Conservation (phyloP, 2,113 vertebrate species). For the Circaetus cinerascens region DNA sequence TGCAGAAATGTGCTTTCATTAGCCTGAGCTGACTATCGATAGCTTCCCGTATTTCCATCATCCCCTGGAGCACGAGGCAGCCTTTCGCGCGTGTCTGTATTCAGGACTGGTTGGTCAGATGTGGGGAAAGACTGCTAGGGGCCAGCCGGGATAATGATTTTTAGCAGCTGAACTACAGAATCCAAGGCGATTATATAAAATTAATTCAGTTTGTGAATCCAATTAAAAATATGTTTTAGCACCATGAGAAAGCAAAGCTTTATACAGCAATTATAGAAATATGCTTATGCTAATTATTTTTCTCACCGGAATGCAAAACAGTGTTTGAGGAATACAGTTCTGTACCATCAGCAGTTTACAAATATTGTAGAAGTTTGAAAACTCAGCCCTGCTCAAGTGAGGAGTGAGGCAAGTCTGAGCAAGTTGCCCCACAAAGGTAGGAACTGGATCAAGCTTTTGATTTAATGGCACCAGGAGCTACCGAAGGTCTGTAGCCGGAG, state of each 20-base stretch:
- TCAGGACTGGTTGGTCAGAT: not conserved
- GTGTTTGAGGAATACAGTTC: not conserved
- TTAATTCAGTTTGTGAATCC: conserved; percentile 3
- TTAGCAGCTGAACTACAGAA: conserved; percentile 15
- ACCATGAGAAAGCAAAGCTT: not conserved
- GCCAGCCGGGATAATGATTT: conserved; percentile 24
- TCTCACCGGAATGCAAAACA: not conserved
- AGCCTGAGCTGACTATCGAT: conserved; percentile 23
- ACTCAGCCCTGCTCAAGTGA: not conserved
- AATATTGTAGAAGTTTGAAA: not conserved
- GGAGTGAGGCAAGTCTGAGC: not conserved
- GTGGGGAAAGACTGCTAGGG: not conserved
- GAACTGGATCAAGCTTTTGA: not conserved
- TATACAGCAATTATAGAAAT: not conserved
- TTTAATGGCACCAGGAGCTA: not conserved
- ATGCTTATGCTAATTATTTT: not conserved
- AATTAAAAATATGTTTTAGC: conserved; percentile 4
- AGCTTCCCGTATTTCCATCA: not conserved
- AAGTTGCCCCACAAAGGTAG: not conserved
- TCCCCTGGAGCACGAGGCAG: not conserved
- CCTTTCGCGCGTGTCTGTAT: not conserved
- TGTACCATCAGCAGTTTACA: not conserved
- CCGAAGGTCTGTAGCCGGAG: not conserved
- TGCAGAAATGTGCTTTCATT: conserved; percentile 32
- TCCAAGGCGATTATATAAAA: conserved; percentile 4